phyloP scores from a whole-genome alignment of 2,797 vertebrate species.

The Neostethus bicornis region DNA sequence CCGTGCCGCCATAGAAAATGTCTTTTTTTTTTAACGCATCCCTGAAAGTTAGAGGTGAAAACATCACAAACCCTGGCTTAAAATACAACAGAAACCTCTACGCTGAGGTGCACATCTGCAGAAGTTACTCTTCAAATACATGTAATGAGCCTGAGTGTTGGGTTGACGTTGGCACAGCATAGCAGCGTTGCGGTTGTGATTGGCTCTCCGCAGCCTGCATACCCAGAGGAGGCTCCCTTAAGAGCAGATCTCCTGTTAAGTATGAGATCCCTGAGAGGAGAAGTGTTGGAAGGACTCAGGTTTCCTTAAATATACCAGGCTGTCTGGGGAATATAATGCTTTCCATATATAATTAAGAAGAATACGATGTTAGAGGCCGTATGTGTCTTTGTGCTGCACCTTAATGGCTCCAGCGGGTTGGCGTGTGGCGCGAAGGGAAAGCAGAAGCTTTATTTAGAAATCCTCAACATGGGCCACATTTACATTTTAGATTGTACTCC shows the following conservation, averaged over 20 bases:
- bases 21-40: too few relatives aligned
- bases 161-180: constrained; percentile 34
- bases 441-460: constrained; percentile 52
- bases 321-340: constrained; percentile 73
- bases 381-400: constrained; percentile 65
- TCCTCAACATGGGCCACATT: constrained; percentile 41
- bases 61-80: constrained; percentile 12
- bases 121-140: constrained; percentile 51
- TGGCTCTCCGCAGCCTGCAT: constrained; percentile 54
- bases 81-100: constrained; percentile 18
- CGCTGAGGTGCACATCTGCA: constrained; percentile 37
- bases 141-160: constrained; percentile 52
- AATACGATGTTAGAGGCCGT: constrained; percentile 62
- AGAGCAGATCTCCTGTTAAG: constrained; percentile 77
- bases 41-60: constrained; percentile 10
- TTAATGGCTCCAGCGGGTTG: constrained; percentile 50
- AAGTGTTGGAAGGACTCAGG: constrained; percentile 72
- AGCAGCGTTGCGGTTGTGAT: constrained; percentile 37
- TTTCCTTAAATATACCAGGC: constrained; percentile 75
- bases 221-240: constrained; percentile 74
- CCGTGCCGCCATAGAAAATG: too few relatives aligned
- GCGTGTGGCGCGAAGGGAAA: not conserved
- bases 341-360: constrained; percentile 79
- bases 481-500: constrained; percentile 51
- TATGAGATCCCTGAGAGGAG: constrained; percentile 76